Base-by-base conservation (phyloP, 1,140 invertebrate genomes). In the Eciton burchellii region DNA sequence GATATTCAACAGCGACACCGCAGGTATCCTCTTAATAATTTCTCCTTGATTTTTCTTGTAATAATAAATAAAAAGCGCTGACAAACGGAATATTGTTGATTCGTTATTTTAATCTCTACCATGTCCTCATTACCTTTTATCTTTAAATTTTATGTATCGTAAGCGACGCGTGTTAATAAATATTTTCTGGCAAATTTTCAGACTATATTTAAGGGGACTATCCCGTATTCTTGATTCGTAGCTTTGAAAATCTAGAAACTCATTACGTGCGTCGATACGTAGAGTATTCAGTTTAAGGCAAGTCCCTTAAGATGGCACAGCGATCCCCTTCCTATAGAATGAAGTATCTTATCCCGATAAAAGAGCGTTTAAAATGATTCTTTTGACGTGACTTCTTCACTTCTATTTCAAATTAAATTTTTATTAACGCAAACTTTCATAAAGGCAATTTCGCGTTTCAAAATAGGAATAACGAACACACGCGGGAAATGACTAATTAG, bases 221-320 rank as follows among this genome's bases (percentile, higher is more conserved):
- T 35, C 35, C 35, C 19, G 3, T 35, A 0, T 43, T 12, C 63
- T 62, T 4, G n/a, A 62, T 16, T 62, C 12, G 19, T 49, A 16
- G 0, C 47, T 63, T 74, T 21, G 6, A 47, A 74, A 35, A 3
- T 29, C 29, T 12, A 60, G 56, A 3, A 47, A 47, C 6, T 19
- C 3, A n/a, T 52, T n/a, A 49, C 3, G 16, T 52, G 52, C 52
- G 49, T 45, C 74, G 74, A 68, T 79, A 43, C 35, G 43, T 1
- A 68, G 63, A 8, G 12, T 43, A 29, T 54, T 9, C 21, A 43
- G 62, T 66, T 77, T 68, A 11, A 3, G 43, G 1, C 6, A 14
- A 43, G 21, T 45, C n/a, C 47, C 45, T 66, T 56, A 26, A 79
- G 63, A 79, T 79, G 74, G 74, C 63, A 56, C 12, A 56, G 1